Conservation (phyloP, 2,888 invertebrate species). For the Psococerastis gibbosa region DNA sequence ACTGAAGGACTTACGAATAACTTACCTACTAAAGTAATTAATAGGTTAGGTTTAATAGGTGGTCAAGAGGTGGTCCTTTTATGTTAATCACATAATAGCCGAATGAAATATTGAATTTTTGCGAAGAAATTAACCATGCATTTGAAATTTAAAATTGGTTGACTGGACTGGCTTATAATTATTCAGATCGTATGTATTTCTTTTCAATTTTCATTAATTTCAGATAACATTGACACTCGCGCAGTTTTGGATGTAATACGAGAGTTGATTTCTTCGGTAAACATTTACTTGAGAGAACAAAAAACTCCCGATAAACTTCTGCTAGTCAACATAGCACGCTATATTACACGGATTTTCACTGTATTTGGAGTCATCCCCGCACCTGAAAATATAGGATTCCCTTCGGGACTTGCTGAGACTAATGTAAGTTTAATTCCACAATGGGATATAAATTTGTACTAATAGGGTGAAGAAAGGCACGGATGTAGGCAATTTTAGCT, state of each 20-base stretch:
- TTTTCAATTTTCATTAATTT: constrained; percentile 17
- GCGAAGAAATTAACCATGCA: not conserved
- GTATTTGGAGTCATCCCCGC: constrained; percentile 57
- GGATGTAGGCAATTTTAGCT: too few relatives aligned
- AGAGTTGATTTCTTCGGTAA: constrained; percentile 67
- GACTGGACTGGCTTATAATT: constrained; percentile 7
- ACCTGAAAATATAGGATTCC: constrained; percentile 53
- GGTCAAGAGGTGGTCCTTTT: too few relatives aligned
- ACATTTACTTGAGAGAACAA: constrained; percentile 60
- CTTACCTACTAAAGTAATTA: too few relatives aligned
- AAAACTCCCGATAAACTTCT: constrained; percentile 43
- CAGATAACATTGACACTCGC: constrained; percentile 88
- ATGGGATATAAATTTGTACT: too few relatives aligned
- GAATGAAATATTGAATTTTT: constrained; percentile 3
- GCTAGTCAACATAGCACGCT: constrained; percentile 57
- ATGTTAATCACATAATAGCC: too few relatives aligned
- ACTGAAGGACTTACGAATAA: too few relatives aligned
- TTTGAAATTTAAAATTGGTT: constrained; percentile 5
- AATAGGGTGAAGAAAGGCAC: too few relatives aligned
- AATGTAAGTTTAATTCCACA: too few relatives aligned
- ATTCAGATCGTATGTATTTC: constrained; percentile 9
- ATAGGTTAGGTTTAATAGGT: too few relatives aligned
- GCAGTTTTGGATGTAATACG: constrained; percentile 64
- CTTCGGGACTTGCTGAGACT: constrained; percentile 26
- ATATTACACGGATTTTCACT: constrained; percentile 61